Base-by-base conservation (phyloP, 2,797 vertebrate genomes). In the Caiman crocodilus region DNA sequence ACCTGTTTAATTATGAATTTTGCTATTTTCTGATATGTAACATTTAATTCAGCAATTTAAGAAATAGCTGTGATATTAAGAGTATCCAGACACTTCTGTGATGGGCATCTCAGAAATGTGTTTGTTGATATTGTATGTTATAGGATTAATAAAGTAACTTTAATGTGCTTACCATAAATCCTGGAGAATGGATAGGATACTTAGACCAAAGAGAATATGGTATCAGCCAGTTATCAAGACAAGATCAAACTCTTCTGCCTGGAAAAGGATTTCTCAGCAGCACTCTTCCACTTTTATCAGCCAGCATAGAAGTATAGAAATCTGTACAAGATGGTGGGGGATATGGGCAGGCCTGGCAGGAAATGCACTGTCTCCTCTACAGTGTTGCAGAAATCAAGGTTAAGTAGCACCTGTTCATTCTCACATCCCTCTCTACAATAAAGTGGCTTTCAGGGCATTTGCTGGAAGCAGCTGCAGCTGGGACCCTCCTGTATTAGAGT, bases 1-100 rank as follows among this genome's bases (percentile, higher is more conserved):
- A 50, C 42, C 10, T 50, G 42, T 50, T 50, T 50, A 50, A 50
- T 50, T 50, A 50, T 50, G 42, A 50, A 50, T 10, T 50, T 11
- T 50, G 42, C 42, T 50, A 50, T 50, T 50, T 50, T 50, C 42
- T 50, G 42, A 10, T 50, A 10, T 50, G 42, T 50, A 50, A 50
- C 9, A 10, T 50, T 50, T 50, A 50, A 50, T 50, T 7, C 42
- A 42, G 42, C 61, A 69, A 5, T 0, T 1, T 35, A 4, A 2
- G 0, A 50, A 50, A 50, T 3, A 16, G 87, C 18, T 60, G 4
- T 12, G 58, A 35, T 73, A 73, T 23, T 25, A 14, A 23, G 21
- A 23, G 69, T 35, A 14, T 21, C 32, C 32, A 32, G 17, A 71
- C 23, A 71, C 26, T 26, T 11, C 14, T 42, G 13, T 26, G 69